These are phyloP conservation scores for Hylia prasina DNA, from an alignment of 2,113 vertebrate species.

Conservation along the genomic window DNA sequence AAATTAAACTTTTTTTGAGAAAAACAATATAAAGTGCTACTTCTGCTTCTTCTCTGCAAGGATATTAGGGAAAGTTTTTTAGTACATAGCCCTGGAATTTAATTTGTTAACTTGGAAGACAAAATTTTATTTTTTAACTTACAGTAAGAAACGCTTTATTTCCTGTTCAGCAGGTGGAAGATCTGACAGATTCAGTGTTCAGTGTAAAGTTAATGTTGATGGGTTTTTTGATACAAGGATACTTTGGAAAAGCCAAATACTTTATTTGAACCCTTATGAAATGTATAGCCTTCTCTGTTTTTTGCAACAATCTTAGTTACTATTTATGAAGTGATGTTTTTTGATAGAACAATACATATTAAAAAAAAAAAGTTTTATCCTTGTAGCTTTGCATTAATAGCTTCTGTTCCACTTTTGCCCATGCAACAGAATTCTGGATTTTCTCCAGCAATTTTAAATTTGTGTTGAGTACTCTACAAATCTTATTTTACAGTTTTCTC, in stretches of 20 bases:
- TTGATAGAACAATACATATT: not conserved
- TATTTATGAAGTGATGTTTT: not conserved
- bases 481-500: not conserved
- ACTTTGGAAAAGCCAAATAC: not conserved
- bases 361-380: not conserved
- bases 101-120: not conserved
- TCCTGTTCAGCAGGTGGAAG: not conserved
- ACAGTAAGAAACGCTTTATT: not conserved
- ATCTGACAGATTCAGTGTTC: not conserved
- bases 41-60: not conserved
- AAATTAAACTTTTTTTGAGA: fast-evolving
- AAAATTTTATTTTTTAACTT: not conserved
- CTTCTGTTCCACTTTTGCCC: not conserved
- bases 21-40: fast-evolving
- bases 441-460: not conserved
- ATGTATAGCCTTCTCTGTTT: not conserved
- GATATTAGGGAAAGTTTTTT: not conserved
- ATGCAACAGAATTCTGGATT: not conserved
- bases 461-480: not conserved
- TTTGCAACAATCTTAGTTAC: not conserved
- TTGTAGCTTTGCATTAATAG: not conserved
- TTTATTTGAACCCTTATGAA: not conserved
- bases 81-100: not conserved
- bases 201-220: not conserved
- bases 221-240: not conserved